Conservation (phyloP, 1,140 invertebrate species). For the Aradophagus sp. region DNA sequence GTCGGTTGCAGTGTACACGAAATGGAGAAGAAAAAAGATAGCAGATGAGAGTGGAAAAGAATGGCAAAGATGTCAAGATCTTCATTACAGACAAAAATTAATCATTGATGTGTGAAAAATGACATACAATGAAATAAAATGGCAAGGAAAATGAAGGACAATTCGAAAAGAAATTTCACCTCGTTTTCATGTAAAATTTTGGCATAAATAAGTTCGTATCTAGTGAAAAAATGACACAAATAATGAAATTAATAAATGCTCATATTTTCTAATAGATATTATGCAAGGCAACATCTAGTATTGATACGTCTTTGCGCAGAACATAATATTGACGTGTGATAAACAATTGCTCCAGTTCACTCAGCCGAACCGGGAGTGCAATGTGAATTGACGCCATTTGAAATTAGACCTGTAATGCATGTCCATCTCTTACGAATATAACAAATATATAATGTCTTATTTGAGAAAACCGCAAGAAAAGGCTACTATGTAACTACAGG, state of each 20-base stretch:
- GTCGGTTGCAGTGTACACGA: constrained; percentile 5
- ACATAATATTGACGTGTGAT: constrained; percentile 35
- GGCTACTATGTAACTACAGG: no score
- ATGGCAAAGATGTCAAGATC: no score
- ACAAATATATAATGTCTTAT: no score
- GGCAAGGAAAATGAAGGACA: no score
- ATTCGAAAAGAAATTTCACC: no score
- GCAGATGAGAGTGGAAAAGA: no score
- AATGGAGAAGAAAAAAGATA: no score
- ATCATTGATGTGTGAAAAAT: no score
- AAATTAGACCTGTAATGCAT: constrained; percentile 33
- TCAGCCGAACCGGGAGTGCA: constrained; percentile 17
- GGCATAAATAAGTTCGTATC: no score
- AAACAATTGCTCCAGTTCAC: constrained; percentile 45
- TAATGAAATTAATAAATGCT: constrained; percentile 47
- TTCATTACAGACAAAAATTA: no score
- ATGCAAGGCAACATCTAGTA: constrained; percentile 22
- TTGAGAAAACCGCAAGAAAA: constrained; percentile 2
- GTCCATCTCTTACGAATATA: constrained; percentile 30
- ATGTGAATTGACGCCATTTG: constrained; percentile 49
- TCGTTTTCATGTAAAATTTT: no score
- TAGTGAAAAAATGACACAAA: constrained; percentile 20
- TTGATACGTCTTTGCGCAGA: constrained; percentile 35
- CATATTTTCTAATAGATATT: constrained; percentile 43
- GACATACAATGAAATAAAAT: no score